Conservation (phyloP, 1,140 invertebrate genomes). For the Tetramorium alpestre region DNA sequence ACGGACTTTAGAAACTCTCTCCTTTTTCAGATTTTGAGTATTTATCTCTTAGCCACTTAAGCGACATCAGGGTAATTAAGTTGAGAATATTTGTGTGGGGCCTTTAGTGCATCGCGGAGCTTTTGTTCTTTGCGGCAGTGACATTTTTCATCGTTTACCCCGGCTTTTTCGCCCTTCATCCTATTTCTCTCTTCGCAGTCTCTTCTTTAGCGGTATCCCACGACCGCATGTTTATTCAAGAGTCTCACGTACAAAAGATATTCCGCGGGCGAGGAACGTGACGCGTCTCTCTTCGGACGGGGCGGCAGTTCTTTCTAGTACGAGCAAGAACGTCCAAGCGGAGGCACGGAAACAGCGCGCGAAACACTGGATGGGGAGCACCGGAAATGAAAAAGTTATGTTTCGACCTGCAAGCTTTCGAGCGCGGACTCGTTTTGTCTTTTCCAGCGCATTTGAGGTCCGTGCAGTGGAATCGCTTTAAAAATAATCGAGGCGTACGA, state of each 20-base stretch:
- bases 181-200: conserved; percentile 63
- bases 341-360: conserved; percentile 40
- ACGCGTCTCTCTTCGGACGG: conserved; percentile 61
- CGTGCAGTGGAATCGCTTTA: conserved; percentile 27
- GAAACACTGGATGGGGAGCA: conserved; percentile 78
- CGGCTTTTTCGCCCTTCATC: conserved; percentile 49
- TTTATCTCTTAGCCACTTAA: conserved; percentile 36
- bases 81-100: conserved; percentile 77
- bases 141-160: conserved; percentile 84
- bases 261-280: conserved; percentile 81
- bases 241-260: conserved; percentile 84
- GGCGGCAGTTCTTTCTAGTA: conserved; percentile 39
- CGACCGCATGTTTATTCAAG: conserved; percentile 84
- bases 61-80: conserved; percentile 78
- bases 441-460: conserved; percentile 52
- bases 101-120: conserved; percentile 66
- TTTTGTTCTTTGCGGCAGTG: conserved; percentile 74
- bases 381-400: conserved; percentile 85
- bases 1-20: background rate
- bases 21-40: conserved; percentile 27
- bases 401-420: conserved; percentile 69
- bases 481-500: conserved; percentile 36
- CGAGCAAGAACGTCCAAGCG: conserved; percentile 13
- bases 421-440: conserved; percentile 62
- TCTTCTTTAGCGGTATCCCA: conserved; percentile 75